Evolutionary conservation across 2,888 invertebrate genomes (phyloP).

Genomic region (Pachliopta kotzebuea): DNA sequence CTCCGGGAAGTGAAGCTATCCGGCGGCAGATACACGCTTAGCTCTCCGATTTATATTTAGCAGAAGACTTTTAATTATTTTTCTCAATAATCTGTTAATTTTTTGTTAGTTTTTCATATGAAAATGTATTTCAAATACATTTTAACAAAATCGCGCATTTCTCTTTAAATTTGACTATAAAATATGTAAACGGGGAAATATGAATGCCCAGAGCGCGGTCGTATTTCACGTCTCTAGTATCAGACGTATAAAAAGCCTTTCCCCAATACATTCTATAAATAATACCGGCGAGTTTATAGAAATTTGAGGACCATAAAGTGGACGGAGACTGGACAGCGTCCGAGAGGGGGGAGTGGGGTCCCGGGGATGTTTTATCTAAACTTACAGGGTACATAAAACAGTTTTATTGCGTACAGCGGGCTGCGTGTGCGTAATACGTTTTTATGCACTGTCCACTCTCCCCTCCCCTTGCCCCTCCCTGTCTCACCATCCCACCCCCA

Average conservation of each 20-base stretch:
- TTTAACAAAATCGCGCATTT: not conserved
- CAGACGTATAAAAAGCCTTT: constrained; percentile 18
- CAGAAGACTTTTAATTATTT: no score
- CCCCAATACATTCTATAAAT: constrained; percentile 35
- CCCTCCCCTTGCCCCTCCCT: constrained; percentile 29
- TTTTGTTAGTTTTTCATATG: no score
- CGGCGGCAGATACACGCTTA: no score
- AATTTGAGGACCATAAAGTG: constrained; percentile 75
- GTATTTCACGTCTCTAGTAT: constrained; percentile 13
- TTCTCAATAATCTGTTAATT: no score
- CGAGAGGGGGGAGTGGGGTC: no score
- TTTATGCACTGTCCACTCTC: constrained; percentile 45
- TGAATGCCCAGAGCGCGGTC: not conserved
- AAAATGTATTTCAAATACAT: not conserved
- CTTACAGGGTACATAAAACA: constrained; percentile 64
- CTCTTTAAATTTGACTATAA: not conserved
- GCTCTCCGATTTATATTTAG: no score
- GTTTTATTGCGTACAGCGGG: constrained; percentile 63
- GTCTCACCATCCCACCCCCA: constrained; percentile 33
- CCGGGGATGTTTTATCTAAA: constrained; percentile 60
- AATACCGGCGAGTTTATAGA: constrained; percentile 61
- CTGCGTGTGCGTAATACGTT: constrained; percentile 49
- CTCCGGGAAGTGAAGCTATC: no score
- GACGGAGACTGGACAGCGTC: constrained; percentile 55
- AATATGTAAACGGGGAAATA: not conserved